These are phyloP conservation scores for Panurus biarmicus DNA, from an alignment of 2,113 vertebrate genomes.

Conservation along the genomic window DNA sequence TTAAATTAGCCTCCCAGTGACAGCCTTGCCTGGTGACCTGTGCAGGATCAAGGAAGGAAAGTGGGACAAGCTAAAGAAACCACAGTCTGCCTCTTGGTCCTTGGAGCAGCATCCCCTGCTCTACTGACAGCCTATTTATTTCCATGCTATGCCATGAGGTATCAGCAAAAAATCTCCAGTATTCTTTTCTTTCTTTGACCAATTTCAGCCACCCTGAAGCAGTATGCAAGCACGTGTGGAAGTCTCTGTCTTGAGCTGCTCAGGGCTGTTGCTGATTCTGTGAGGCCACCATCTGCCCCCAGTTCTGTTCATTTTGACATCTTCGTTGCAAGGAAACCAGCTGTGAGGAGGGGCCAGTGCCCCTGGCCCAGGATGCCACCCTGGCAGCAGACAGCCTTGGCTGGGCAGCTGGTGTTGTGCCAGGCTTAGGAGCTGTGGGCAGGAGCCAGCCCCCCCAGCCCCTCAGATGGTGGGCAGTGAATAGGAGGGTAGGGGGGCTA, in stretches of 20 bases:
- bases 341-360: not conserved
- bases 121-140: not conserved
- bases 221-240: not conserved
- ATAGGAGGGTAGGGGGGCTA: not conserved
- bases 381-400: not conserved
- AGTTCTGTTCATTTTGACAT: conserved; percentile 3
- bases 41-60: not conserved
- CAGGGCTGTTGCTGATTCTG: not conserved
- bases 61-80: not conserved
- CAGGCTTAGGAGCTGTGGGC: not conserved
- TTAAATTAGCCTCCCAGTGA: not conserved
- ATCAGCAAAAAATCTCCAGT: not conserved
- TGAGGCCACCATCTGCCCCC: conserved; percentile 15
- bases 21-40: not conserved
- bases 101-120: not conserved
- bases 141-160: not conserved
- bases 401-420: not conserved
- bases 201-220: not conserved
- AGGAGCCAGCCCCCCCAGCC: not conserved
- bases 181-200: not conserved
- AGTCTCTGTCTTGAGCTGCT: not conserved
- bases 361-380: conserved; percentile 3
- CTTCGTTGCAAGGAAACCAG: conserved; percentile 2
- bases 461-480: conserved; percentile 19
- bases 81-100: not conserved